Base-by-base conservation (phyloP, 1,140 invertebrate genomes). In the Drosophila orena region DNA sequence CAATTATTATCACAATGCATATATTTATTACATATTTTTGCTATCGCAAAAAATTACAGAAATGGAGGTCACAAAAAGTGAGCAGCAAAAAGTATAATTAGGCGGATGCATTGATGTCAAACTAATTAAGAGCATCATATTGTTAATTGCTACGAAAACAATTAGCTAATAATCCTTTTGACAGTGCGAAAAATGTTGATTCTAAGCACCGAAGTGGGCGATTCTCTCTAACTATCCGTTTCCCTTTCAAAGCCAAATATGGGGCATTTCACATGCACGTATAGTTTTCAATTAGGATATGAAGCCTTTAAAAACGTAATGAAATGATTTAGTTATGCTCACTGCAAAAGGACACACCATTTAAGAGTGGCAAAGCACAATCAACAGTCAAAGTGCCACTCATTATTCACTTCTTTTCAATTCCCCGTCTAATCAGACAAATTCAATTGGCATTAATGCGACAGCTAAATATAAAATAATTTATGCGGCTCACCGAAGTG, bases 381-480 rank as follows among this genome's bases (percentile, higher is more conserved):
- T 77, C 72, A 81, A 68, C 55, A 43, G 53, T 42, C 22, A 1
- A 14, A 44, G 20, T 30, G 17, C n/a, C 40, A 37, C 8, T 61
- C 30, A 53, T 66, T 44, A 53, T 30, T 66, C 42, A 68, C 24
- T 24, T 37, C 42, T 46, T 54, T 69, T 43, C 56, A 27, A 55
- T 27, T 1, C 14, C 34, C 56, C 58, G 42, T 56, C 70, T 60
- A 78, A 81, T 88, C 64, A 52, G 47, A 43, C 54, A 55, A 65
- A 77, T 85, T 77, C 69, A 86, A 77, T 77, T 54, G 77, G 44
- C 62, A 86, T 81, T 86, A 81, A 78, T 86, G 65, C 65, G 54
- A 50, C 57, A 50, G 60, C 64, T 61, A 81, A 79, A 81, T 79
- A 81, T 85, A 75, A 71, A 77, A 88, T 79, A 72, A 86, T 86